Base-by-base conservation (phyloP, 2,888 invertebrate genomes). In the Pyrrhia umbra region DNA sequence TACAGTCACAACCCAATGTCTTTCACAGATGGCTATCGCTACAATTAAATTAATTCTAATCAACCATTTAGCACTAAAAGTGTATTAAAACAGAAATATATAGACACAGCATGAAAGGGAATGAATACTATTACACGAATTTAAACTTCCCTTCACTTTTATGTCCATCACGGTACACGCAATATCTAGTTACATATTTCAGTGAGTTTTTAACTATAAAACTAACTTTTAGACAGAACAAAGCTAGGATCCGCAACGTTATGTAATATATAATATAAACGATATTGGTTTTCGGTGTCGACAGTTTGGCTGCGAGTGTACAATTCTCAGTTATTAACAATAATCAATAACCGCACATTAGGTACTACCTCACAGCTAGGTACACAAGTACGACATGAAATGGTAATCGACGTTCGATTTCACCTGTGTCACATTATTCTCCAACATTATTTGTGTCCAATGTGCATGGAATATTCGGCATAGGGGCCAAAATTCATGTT, bases 381-480 rank as follows among this genome's bases (percentile, higher is more conserved):
- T 68, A 60, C 58, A 56, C 20, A 3, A 68, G 75, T 50, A 25
- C 45, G 61, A 77, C 76, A 77, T 73, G 81, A 88, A 85, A 84
- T 84, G 79, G 75, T 79, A 80, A 85, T 84, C 81, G 84, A 83
- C 77, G 83, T 85, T 84, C 80, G 84, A 88, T 84, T 84, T 84
- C 78, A 83, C 80, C 76, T 77, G 83, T 81, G 84, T 83, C 85
- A 88, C 83, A 89, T 89, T 86, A 90, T 89, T 86, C 85, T 81
- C 81, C 81, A 79, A 82, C 88, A 90, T 90, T 90, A 91, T 90
- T 91, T 88, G 89, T 85, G 77, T 85, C 83, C 84, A 86, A 86
- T 90, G 87, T 90, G 89, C 88, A 89, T 86, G 85, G 93, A 92
- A 94, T 94, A 94, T 91, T 92, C 93, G 84, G 87, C 88, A 89